Percentiles rank a stretch among this genome's conserved stretches.
Evolutionary conservation across 2,113 vertebrate genomes (phyloP).

Genomic region (Cariama cristata): DNA sequence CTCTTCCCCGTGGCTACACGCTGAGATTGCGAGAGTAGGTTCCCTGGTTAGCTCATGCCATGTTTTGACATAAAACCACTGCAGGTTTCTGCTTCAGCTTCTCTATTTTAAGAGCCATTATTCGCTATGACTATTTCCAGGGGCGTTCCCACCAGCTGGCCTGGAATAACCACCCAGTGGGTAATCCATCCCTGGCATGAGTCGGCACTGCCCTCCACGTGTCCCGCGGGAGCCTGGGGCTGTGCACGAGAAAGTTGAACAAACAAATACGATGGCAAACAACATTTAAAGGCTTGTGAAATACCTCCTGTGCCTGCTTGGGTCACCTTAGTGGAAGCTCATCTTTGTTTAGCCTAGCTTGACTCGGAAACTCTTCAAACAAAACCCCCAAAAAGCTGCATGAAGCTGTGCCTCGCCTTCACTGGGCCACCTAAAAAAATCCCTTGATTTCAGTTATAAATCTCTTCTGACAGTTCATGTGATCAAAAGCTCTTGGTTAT

Average conservation of each 20-base stretch:
- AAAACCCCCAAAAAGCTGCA: background rate
- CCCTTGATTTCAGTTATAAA: background rate
- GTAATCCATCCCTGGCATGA: background rate
- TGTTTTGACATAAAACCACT: background rate
- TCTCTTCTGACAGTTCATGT: background rate
- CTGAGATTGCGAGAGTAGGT: background rate
- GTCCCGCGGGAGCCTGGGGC: background rate
- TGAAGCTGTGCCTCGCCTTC: background rate
- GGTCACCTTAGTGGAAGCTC: background rate
- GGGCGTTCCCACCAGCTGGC: background rate
- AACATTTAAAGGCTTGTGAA: background rate
- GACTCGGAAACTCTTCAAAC: background rate
- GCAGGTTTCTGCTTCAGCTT: background rate
- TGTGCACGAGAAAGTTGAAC: accelerated
- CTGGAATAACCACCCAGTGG: accelerated
- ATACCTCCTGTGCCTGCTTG: background rate
- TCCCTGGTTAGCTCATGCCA: background rate
- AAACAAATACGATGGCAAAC: background rate
- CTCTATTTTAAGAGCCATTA: background rate
- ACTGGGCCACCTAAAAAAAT: no score
- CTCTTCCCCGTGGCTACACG: background rate
- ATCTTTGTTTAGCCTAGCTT: background rate
- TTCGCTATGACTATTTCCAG: background rate
- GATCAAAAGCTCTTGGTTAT: background rate
- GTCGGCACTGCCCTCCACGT: background rate